phyloP scores from a whole-genome alignment of 1,140 invertebrate genomes.

The Macrocentrus cingulum region DNA sequence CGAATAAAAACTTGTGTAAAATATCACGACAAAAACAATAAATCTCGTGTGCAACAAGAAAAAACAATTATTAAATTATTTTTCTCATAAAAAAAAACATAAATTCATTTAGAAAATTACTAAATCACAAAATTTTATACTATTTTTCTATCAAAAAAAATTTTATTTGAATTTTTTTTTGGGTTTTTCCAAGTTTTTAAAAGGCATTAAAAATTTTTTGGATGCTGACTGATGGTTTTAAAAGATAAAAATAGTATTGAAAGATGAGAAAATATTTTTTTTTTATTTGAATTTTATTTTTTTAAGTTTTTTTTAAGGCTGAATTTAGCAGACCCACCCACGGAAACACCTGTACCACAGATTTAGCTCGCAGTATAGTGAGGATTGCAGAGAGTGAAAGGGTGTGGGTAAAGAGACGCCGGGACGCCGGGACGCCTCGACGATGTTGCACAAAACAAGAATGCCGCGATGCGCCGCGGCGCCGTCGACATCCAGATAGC shows the following conservation, averaged over 20 bases:
- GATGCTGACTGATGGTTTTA: too few species aligned
- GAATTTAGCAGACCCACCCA: constrained; percentile 12
- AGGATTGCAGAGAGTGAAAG: neutral
- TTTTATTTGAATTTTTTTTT: too few species aligned
- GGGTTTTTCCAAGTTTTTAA: too few species aligned
- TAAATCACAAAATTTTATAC: too few species aligned
- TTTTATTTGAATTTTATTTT: too few species aligned
- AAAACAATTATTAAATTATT: neutral
- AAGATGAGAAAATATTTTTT: too few species aligned
- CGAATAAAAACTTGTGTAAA: neutral
- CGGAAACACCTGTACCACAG: constrained; percentile 18
- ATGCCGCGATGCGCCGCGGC: constrained; percentile 34
- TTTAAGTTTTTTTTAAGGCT: too few species aligned
- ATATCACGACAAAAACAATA: neutral
- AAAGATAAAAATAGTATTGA: too few species aligned
- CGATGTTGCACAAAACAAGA: constrained; percentile 33
- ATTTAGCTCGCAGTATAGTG: constrained; percentile 7
- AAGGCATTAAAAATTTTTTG: too few species aligned
- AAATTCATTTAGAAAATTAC: neutral
- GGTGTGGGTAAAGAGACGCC: constrained; percentile 8
- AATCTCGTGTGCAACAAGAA: neutral
- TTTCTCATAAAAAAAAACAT: neutral
- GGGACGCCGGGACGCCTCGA: constrained; percentile 21
- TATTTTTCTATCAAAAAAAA: too few species aligned
- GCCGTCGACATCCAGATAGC: constrained; percentile 38